Evolutionary conservation across 2,888 invertebrate genomes (phyloP).

Genomic region (Caradrina kadenii): DNA sequence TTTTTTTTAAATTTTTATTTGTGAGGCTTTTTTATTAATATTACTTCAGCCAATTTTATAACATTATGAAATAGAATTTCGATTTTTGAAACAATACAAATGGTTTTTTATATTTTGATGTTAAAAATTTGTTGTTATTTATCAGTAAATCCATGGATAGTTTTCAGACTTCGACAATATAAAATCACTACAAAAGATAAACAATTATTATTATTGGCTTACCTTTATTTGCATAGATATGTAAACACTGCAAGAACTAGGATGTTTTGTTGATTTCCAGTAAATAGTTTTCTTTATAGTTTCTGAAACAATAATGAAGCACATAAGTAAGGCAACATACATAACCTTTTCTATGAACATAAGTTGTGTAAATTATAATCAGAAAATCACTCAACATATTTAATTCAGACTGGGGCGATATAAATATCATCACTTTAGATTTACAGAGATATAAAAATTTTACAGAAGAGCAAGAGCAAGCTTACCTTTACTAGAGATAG

Average conservation of each 20-base stretch:
- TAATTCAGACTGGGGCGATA: conserved; percentile 82
- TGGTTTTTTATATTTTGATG: neutral
- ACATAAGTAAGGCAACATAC: neutral
- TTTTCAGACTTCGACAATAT: conserved; percentile 82
- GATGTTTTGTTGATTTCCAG: neutral
- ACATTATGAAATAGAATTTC: too few relatives aligned
- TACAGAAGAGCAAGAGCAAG: neutral
- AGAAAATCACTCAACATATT: conserved; percentile 74
- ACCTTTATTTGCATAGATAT: conserved; percentile 5
- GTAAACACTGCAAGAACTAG: too few relatives aligned
- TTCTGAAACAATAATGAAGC: conserved; percentile 23
- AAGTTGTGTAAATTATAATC: neutral
- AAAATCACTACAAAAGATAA: conserved; percentile 66
- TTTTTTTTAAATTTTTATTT: conserved; percentile 13
- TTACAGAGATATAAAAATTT: neutral
- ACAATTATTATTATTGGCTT: neutral
- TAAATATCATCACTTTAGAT: conserved; percentile 69
- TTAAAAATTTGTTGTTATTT: too few relatives aligned
- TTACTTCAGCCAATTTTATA: neutral
- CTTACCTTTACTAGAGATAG: conserved; percentile 2
- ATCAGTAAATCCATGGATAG: conserved; percentile 77
- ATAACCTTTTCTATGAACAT: neutral
- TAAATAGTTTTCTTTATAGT: neutral
- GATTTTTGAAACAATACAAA: conserved; percentile 14
- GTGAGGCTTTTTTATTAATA: neutral